Evolutionary conservation across 2,113 vertebrate species (phyloP).

Genomic region (Corythoichthys intestinalis): DNA sequence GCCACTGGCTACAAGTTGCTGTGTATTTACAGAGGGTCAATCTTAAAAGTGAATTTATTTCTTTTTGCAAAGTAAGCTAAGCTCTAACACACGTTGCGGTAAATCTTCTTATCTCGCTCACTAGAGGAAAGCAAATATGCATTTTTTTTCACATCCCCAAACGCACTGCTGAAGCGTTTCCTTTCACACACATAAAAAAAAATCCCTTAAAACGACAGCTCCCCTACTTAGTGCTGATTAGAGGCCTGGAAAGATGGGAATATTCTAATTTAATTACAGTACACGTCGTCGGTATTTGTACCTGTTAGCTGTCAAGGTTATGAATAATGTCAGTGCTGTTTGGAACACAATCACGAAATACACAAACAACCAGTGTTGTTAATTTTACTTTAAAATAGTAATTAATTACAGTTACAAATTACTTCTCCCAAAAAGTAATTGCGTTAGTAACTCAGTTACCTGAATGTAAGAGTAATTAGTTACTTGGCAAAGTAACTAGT

Average conservation of each 20-base stretch:
- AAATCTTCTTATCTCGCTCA: not conserved
- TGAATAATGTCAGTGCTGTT: not conserved
- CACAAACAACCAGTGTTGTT: not conserved
- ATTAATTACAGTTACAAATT: no score
- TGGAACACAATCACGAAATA: not conserved
- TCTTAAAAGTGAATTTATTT: not conserved
- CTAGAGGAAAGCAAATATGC: not conserved
- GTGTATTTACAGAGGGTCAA: not conserved
- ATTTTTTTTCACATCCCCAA: not conserved
- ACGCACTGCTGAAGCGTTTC: not conserved
- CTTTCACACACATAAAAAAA: constrained; percentile 1
- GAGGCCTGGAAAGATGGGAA: not conserved
- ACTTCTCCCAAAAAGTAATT: no score
- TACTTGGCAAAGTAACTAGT: no score
- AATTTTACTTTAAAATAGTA: no score
- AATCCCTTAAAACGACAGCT: constrained; percentile 4
- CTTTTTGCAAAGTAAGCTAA: not conserved
- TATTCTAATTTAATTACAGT: not conserved
- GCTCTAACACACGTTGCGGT: not conserved
- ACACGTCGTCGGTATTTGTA: not conserved
- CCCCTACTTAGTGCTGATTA: constrained; percentile 1
- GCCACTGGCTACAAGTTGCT: not conserved
- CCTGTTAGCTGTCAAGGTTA: not conserved
- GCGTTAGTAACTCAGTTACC: no score
- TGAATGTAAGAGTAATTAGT: no score